A percentile compares a stretch with the other conserved stretches of the same genome.
phyloP scores from a whole-genome alignment of 1,140 invertebrate species.

The Drosophila bocki region DNA sequence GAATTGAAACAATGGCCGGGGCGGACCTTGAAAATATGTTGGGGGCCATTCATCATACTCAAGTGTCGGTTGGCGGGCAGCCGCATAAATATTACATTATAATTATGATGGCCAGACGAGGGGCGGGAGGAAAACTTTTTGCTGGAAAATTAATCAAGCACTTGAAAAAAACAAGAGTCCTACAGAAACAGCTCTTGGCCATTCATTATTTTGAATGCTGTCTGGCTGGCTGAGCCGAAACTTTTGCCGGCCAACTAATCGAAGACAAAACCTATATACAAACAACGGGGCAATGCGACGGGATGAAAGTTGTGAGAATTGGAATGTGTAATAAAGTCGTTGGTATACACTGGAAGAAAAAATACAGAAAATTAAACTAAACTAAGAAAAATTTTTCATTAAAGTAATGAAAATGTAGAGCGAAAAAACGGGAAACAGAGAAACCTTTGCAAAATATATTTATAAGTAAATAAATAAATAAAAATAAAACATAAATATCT shows the following conservation, averaged over 20 bases:
- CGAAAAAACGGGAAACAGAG: no score
- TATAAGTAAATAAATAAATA: not conserved
- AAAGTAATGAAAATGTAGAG: not conserved
- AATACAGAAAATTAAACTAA: not conserved
- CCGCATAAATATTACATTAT: slow-evolving; percentile 68
- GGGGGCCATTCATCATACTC: slow-evolving; percentile 64
- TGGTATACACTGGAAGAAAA: not conserved
- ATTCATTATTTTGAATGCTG: slow-evolving; percentile 62
- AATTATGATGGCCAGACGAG: slow-evolving; percentile 66
- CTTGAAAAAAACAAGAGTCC: slow-evolving; percentile 23
- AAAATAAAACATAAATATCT: not conserved
- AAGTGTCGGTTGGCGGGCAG: slow-evolving; percentile 44
- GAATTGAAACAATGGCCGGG: slow-evolving; percentile 46
- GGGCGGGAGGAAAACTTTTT: slow-evolving; percentile 49
- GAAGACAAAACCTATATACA: slow-evolving; percentile 30
- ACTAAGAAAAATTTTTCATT: fast-evolving
- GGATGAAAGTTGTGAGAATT: slow-evolving; percentile 13
- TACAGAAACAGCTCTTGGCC: slow-evolving; percentile 41
- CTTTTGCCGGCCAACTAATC: slow-evolving; percentile 45
- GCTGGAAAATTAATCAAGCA: slow-evolving; percentile 67
- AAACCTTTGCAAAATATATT: not conserved
- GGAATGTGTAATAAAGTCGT: slow-evolving; percentile 24
- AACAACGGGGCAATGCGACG: slow-evolving; percentile 3
- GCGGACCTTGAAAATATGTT: slow-evolving; percentile 57
- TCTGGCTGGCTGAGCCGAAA: slow-evolving; percentile 33